Evolutionary conservation across 1,140 invertebrate genomes (phyloP).

Genomic region (Wasmannia auropunctata): DNA sequence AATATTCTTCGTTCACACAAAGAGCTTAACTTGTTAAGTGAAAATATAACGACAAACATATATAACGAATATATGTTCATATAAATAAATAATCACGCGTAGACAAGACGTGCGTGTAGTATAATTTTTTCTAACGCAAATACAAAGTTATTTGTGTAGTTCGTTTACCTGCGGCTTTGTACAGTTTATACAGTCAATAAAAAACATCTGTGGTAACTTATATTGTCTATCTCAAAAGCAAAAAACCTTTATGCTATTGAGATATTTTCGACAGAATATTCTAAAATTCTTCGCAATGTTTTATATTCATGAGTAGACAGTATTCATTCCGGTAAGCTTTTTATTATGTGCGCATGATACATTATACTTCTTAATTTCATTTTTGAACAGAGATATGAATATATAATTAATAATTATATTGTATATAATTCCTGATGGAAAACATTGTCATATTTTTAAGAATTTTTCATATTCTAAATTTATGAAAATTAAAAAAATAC

Average conservation of each 20-base stretch:
- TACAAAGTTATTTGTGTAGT: neutral
- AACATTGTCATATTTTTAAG: too few relatives aligned
- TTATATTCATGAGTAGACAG: neutral
- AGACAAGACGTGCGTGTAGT: neutral
- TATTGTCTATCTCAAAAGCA: neutral
- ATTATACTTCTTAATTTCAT: conserved; percentile 7
- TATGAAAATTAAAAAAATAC: too few relatives aligned
- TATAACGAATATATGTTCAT: neutral
- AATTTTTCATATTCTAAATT: too few relatives aligned
- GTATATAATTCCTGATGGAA: too few relatives aligned
- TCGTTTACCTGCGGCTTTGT: neutral
- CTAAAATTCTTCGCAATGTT: conserved; percentile 7
- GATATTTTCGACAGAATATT: neutral
- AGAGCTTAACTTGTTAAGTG: too few relatives aligned
- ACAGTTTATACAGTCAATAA: neutral
- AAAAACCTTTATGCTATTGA: neutral
- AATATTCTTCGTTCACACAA: too few relatives aligned
- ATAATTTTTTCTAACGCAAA: neutral
- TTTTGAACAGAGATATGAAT: neutral
- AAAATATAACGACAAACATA: too few relatives aligned
- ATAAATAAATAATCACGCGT: neutral
- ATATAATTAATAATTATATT: too few relatives aligned
- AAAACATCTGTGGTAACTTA: neutral
- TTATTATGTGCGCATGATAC: neutral
- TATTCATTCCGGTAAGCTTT: neutral